Percentiles rank a stretch among this genome's conserved stretches.
phyloP scores from a whole-genome alignment of 2,888 invertebrate genomes.

The Cancer borealis region DNA sequence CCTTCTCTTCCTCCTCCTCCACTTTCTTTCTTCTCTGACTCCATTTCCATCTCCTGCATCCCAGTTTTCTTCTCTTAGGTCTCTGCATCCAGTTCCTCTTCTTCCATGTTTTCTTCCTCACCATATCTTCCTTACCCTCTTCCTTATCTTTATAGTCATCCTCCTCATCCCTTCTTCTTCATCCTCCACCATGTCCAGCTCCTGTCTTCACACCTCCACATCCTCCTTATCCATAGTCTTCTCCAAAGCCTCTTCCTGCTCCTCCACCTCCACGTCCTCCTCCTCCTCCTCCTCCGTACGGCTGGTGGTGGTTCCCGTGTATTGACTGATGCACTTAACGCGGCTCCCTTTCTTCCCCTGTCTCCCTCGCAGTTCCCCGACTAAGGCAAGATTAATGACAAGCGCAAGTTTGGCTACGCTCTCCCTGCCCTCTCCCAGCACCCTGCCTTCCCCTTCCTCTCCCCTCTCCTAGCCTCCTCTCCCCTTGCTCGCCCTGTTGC shows the following conservation, averaged over 20 bases:
- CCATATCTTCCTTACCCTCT: background rate
- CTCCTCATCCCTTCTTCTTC: background rate
- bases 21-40: background rate
- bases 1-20: background rate
- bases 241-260: background rate
- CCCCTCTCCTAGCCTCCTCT: background rate
- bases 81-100: background rate
- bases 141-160: background rate
- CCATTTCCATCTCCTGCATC: background rate
- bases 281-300: conserved; percentile 9
- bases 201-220: background rate
- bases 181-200: background rate
- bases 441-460: background rate
- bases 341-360: conserved; percentile 71
- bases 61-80: background rate
- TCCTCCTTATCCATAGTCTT: conserved; percentile 3
- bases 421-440: conserved; percentile 44
- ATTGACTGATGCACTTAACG: conserved; percentile 74
- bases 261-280: background rate
- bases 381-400: conserved; percentile 70
- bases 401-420: conserved; percentile 70
- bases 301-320: conserved; percentile 55
- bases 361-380: conserved; percentile 69
- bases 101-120: background rate
- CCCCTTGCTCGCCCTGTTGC: conserved; percentile 14